Evolutionary conservation across 2,797 vertebrate species (phyloP), one percentile per base, ranked within the genome.

Genomic region (Botia almorhae): DNA sequence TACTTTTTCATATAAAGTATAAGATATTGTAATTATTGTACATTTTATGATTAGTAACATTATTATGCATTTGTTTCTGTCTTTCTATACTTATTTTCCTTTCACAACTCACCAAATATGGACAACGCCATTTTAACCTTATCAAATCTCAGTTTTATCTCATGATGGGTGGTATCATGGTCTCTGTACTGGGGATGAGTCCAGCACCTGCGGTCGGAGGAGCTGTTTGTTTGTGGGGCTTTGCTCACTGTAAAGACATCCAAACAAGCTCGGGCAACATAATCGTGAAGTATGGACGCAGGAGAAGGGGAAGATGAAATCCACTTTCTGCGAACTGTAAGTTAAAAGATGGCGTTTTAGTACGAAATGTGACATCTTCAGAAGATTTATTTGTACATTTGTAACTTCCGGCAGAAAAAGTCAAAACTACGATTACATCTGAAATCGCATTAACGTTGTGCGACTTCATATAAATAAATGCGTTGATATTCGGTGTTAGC

Each of bases 261-360:
- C 56, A 63, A 33, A 21, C 19, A 61, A 26, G 23, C 51, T 11
- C 16, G 29, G 11, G 58, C 56, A n/a, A 29, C 65, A 58, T 5
- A 67, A 1, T 43, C 63, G 14, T 13, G 51, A 58, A 64, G 17
- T 5, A 74, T 80, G 73, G 68, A 71, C 56, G 29, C 56, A 13
- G 55, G 16, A 77, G 82, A 84, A 8, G 77, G 50, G 0, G 93
- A 93, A 5, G 93, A 94, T 17, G 92, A 93, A 76, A 91, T 89
- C 53, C 93, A 92, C 19, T 94, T 93, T 85, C 86, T 94, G 12
- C 90, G 93, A 69, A 93, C 86, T 80, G 93, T 94, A 78, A 93
- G 93, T 85, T 33, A 13, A 53, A 3, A 16, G 29, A 43, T 51
- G 16, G 2, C 29, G 16, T 33, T 63, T 7, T 11, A 67, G 33